A percentile compares a stretch with the other conserved stretches of the same genome.
phyloP scores from a whole-genome alignment of 1,140 invertebrate genomes.

The Achroia grisella region DNA sequence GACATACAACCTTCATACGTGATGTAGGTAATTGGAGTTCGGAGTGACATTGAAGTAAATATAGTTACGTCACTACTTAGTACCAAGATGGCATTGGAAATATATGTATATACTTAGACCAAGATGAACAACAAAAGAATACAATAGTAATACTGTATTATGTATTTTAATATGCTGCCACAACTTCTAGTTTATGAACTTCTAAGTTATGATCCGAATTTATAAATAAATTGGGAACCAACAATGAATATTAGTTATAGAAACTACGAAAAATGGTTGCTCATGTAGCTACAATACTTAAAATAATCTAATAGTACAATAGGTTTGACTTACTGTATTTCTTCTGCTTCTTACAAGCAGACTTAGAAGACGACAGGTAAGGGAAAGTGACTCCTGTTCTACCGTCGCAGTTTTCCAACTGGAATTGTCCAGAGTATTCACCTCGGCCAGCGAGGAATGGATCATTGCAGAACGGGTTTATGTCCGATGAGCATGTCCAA shows the following conservation, averaged over 20 bases:
- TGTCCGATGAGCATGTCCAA: slow-evolving; percentile 82
- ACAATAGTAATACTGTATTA: no score
- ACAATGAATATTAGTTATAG: no score
- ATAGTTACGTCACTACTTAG: neutral
- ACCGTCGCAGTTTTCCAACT: slow-evolving; percentile 75
- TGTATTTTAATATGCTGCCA: no score
- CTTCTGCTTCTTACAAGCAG: slow-evolving; percentile 69
- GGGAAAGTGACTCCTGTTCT: slow-evolving; percentile 57
- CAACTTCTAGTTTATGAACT: no score
- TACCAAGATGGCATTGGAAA: no score
- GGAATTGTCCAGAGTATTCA: slow-evolving; percentile 58
- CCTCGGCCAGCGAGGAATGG: slow-evolving; percentile 78
- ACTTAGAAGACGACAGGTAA: slow-evolving; percentile 57
- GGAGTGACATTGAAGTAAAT: slow-evolving; percentile 8
- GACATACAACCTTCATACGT: neutral
- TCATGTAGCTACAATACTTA: no score
- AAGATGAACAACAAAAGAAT: no score
- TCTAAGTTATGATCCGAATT: no score
- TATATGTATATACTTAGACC: no score
- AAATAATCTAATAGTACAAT: no score
- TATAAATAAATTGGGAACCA: no score
- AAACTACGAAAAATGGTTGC: no score
- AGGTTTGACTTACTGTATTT: slow-evolving; percentile 66
- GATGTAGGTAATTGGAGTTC: slow-evolving; percentile 4
- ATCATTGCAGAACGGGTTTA: slow-evolving; percentile 80